phyloP scores from a whole-genome alignment of 2,888 invertebrate genomes.

The Julus scanicus region DNA sequence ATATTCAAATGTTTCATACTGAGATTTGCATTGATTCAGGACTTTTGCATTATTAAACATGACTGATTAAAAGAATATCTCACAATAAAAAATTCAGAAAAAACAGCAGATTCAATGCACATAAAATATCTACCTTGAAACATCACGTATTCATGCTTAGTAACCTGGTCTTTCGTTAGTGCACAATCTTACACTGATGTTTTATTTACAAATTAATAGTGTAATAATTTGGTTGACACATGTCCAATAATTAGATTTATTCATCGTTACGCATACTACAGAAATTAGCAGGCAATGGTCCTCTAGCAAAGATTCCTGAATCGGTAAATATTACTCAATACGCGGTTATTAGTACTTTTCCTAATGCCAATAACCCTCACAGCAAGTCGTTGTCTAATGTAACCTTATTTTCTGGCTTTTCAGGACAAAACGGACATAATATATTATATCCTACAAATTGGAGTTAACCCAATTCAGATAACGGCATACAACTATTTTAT shows the following conservation, averaged over 20 bases:
- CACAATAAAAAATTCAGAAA: too few species aligned
- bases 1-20: too few species aligned
- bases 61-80: too few species aligned
- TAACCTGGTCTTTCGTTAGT: too few species aligned
- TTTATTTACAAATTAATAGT: too few species aligned
- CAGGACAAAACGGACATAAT: neutral
- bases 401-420: neutral
- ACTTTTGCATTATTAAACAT: too few species aligned
- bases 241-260: neutral
- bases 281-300: neutral
- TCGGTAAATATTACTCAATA: neutral
- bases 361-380: neutral
- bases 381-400: neutral
- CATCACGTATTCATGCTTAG: too few species aligned
- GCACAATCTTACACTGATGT: too few species aligned
- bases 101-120: too few species aligned
- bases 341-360: neutral
- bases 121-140: too few species aligned
- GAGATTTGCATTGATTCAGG: too few species aligned
- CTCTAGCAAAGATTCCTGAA: neutral
- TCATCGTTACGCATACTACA: neutral
- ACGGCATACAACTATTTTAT: neutral
- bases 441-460: neutral
- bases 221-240: too few species aligned
- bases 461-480: slow-evolving; percentile 15